A percentile compares a stretch with the other conserved stretches of the same genome.
Conservation (phyloP, 2,888 invertebrate species). For the Ernsta delagoae region DNA sequence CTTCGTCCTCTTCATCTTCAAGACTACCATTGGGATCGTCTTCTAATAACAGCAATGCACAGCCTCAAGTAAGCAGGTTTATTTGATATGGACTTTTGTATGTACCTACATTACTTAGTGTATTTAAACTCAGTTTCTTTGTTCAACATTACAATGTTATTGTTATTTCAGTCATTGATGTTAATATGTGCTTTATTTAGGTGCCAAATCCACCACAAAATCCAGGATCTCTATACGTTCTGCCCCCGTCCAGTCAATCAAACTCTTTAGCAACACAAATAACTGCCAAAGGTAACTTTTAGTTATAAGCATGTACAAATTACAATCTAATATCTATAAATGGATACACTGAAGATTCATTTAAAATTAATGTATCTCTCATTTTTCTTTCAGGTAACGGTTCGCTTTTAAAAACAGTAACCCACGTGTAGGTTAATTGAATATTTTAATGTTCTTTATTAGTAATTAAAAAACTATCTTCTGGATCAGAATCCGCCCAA, state of each 20-base stretch:
- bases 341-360: too few species aligned
- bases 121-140: too few species aligned
- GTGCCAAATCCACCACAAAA: slow-evolving; percentile 70
- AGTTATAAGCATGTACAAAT: too few species aligned
- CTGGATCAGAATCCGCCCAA: slow-evolving; percentile 9
- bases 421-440: slow-evolving; percentile 60
- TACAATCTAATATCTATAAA: too few species aligned
- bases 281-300: slow-evolving; percentile 46
- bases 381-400: slow-evolving; percentile 62
- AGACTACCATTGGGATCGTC: slow-evolving; percentile 67
- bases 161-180: too few species aligned
- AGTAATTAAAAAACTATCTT: not conserved
- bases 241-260: slow-evolving; percentile 71
- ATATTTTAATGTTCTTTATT: slow-evolving; percentile 41
- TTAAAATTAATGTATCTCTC: not conserved
- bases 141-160: too few species aligned
- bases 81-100: not conserved
- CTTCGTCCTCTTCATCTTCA: slow-evolving; percentile 70
- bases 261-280: slow-evolving; percentile 66
- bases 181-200: slow-evolving; percentile 45
- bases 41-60: slow-evolving; percentile 65
- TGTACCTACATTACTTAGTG: too few species aligned
- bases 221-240: slow-evolving; percentile 70
- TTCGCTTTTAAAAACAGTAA: slow-evolving; percentile 58
- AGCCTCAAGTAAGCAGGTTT: slow-evolving; percentile 71